Percentiles rank a stretch among this genome's conserved stretches.
These are phyloP conservation scores for Eilema depressum DNA, from an alignment of 2,888 invertebrate genomes.

Conservation along the genomic window DNA sequence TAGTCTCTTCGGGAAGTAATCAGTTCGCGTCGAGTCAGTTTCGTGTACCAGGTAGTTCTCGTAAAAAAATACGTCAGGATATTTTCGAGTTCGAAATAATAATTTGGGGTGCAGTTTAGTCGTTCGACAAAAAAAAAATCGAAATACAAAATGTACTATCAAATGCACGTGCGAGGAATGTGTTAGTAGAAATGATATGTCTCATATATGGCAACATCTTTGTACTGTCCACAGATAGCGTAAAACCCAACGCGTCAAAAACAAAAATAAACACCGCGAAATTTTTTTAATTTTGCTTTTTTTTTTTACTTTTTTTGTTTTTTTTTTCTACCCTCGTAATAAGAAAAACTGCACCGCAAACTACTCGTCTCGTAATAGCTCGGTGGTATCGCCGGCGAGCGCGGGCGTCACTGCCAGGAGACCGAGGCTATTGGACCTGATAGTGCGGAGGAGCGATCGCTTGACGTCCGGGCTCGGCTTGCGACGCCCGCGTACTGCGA, in stretches of 20 bases:
- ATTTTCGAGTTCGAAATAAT: conserved; percentile 40
- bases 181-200: conserved; percentile 82
- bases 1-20: conserved; percentile 39
- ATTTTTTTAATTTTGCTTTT: conserved; percentile 14
- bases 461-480: conserved; percentile 63
- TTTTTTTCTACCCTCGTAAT: conserved; percentile 11
- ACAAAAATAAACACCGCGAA: conserved; percentile 15
- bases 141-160: conserved; percentile 18
- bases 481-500: conserved; percentile 64
- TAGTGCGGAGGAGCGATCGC: conserved; percentile 62
- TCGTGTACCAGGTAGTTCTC: conserved; percentile 44
- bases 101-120: conserved; percentile 40
- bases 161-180: conserved; percentile 68
- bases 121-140: conserved; percentile 30
- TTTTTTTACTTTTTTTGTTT: conserved; percentile 23
- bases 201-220: conserved; percentile 78
- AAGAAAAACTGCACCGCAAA: conserved; percentile 35
- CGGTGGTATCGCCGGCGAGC: conserved; percentile 69
- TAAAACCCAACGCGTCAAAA: conserved; percentile 21
- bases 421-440: conserved; percentile 75
- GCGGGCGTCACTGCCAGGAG: conserved; percentile 58
- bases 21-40: conserved; percentile 45
- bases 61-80: conserved; percentile 19
- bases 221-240: conserved; percentile 59
- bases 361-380: conserved; percentile 73